A percentile compares a stretch with the other conserved stretches of the same genome.
These are phyloP conservation scores for Serilophus lunatus DNA, from an alignment of 2,113 vertebrate species.

Conservation along the genomic window DNA sequence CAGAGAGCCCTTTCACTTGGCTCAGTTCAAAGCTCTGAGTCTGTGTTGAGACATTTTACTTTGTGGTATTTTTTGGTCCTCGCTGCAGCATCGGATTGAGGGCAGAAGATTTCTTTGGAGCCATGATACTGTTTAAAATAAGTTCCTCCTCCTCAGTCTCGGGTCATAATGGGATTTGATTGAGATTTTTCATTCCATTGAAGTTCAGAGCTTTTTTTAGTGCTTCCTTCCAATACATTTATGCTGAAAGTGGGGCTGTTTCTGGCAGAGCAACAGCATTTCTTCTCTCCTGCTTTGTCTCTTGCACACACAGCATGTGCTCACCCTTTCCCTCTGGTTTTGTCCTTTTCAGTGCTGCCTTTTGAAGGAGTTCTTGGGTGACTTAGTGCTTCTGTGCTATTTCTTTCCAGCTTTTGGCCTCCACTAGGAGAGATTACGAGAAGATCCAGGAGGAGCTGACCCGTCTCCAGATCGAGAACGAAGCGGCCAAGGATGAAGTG, in stretches of 20 bases:
- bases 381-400: background rate
- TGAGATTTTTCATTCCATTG: background rate
- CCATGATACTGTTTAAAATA: background rate
- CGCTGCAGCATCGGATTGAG: background rate
- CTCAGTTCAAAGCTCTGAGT: background rate
- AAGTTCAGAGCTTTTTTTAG: background rate
- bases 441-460: slow-evolving; percentile 93
- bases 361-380: background rate
- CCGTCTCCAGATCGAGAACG: slow-evolving; percentile 89
- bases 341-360: fast-evolving
- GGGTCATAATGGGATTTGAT: background rate
- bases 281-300: background rate
- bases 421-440: slow-evolving; percentile 87
- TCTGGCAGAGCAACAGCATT: background rate
- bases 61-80: background rate
- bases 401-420: slow-evolving; percentile 83
- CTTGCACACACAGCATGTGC: background rate
- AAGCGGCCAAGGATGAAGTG: slow-evolving; percentile 92
- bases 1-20: background rate
- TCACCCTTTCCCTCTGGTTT: background rate
- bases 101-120: background rate
- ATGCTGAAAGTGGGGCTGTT: background rate
- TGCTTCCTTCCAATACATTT: background rate
- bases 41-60: background rate
- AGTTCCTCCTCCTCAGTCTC: background rate